phyloP scores from a whole-genome alignment of 2,888 invertebrate genomes.

The Disparrhopalites patrizii region DNA sequence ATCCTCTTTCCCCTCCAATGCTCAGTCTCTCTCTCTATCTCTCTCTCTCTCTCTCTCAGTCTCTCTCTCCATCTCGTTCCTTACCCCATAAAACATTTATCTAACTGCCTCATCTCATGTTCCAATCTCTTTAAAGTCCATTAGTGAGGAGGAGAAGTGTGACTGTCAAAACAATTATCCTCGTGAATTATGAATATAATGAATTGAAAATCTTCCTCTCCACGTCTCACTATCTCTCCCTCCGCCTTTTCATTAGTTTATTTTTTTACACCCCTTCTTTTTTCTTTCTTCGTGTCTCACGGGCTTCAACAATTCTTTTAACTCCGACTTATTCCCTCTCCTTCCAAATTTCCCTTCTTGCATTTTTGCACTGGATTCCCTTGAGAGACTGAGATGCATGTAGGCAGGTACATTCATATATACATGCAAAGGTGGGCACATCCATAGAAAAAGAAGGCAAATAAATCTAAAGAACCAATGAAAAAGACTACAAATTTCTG shows the following conservation, averaged over 20 bases:
- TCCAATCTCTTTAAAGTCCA: conserved; percentile 25
- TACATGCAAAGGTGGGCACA: too few species aligned
- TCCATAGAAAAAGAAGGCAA: too few species aligned
- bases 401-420: too few species aligned
- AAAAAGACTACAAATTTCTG: too few species aligned
- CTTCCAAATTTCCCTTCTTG: too few species aligned
- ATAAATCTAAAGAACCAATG: too few species aligned
- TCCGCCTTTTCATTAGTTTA: background rate
- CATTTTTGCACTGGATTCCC: too few species aligned
- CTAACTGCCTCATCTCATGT: background rate
- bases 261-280: too few species aligned
- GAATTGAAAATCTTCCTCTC: conserved; percentile 6
- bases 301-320: too few species aligned
- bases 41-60: background rate
- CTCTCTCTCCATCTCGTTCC: background rate
- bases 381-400: too few species aligned
- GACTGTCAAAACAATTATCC: conserved; percentile 23
- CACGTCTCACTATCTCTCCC: background rate
- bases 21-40: background rate
- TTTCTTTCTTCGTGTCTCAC: too few species aligned
- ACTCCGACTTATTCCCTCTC: too few species aligned
- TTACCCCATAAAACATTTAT: background rate
- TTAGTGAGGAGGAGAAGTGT: conserved; percentile 18
- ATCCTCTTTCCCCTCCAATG: background rate
- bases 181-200: conserved; percentile 11